Percentiles rank a stretch among this genome's conserved stretches.
Conservation (phyloP, 2,113 vertebrate genomes). For the Crocuta crocuta region DNA sequence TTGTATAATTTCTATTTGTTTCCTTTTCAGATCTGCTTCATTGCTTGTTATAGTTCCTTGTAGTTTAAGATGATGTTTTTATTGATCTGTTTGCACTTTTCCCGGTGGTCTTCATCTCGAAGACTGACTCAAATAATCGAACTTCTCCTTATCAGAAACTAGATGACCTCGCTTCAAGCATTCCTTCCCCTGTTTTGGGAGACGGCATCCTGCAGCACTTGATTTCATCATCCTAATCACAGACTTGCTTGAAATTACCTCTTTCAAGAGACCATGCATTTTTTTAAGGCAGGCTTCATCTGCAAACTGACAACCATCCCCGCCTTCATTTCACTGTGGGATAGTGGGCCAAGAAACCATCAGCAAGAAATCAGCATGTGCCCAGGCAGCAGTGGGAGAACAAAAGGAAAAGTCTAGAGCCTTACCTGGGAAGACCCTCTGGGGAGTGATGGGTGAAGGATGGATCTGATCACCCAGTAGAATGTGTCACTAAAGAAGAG, state of each 20-base stretch:
- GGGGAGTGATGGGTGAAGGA: not conserved
- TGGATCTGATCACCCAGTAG: not conserved
- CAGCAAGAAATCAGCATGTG: not conserved
- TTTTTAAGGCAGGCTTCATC: not conserved
- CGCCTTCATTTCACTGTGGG: not conserved
- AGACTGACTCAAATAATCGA: not conserved
- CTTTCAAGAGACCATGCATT: not conserved
- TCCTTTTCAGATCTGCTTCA: not conserved
- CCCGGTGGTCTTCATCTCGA: not conserved
- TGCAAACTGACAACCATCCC: not conserved
- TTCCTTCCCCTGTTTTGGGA: not conserved
- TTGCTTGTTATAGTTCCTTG: not conserved
- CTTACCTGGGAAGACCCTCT: not conserved
- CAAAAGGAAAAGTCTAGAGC: not conserved
- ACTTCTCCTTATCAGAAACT: not conserved
- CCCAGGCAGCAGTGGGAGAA: not conserved
- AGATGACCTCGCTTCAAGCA: not conserved
- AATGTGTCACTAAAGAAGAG: not conserved
- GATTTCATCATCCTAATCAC: not conserved
- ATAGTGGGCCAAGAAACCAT: not conserved
- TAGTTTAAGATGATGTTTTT: constrained; percentile 2
- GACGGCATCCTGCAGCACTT: not conserved
- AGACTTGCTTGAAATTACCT: not conserved
- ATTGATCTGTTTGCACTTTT: not conserved
- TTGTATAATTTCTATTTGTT: not conserved